A percentile compares a stretch with the other conserved stretches of the same genome.
phyloP scores from a whole-genome alignment of 2,113 vertebrate genomes.

The Oostethus manadensis region DNA sequence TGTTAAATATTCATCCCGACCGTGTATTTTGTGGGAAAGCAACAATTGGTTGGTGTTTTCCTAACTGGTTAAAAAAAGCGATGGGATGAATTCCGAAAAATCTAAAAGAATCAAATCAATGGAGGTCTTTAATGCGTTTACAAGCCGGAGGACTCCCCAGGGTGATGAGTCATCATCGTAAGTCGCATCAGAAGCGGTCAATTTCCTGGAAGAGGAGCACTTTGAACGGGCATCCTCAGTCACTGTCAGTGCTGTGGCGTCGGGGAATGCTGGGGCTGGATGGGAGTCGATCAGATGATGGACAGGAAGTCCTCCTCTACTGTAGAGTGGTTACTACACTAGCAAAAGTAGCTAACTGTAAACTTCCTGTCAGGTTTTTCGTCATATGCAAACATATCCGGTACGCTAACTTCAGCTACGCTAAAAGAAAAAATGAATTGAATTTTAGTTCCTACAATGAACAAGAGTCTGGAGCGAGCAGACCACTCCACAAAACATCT shows the following conservation, averaged over 20 bases:
- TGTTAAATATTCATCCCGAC: no score
- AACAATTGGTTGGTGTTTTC: no score
- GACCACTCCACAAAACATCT: no score
- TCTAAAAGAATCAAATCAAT: constrained; percentile 3
- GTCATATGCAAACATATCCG: no score
- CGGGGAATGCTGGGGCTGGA: constrained; percentile 18
- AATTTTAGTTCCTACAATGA: no score
- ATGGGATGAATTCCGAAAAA: no score
- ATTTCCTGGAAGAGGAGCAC: constrained; percentile 37
- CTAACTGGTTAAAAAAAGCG: no score
- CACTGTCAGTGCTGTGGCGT: constrained; percentile 25
- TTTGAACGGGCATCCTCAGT: constrained; percentile 27
- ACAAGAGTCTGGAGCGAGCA: no score
- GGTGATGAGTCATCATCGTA: constrained; percentile 42
- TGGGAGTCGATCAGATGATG: constrained; percentile 28
- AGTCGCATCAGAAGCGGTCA: constrained; percentile 25
- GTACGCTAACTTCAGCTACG: no score
- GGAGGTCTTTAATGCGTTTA: constrained; percentile 1
- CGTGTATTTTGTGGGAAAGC: no score
- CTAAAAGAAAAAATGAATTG: no score
- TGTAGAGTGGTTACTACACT: not conserved
- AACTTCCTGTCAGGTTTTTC: not conserved
- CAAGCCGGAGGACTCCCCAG: constrained; percentile 7
- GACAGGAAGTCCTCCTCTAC: constrained; percentile 17
- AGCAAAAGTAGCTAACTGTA: not conserved